Base-by-base conservation (phyloP, 37 sponge, comb jelly and placozoan genomes). In the Geodia barretti region DNA sequence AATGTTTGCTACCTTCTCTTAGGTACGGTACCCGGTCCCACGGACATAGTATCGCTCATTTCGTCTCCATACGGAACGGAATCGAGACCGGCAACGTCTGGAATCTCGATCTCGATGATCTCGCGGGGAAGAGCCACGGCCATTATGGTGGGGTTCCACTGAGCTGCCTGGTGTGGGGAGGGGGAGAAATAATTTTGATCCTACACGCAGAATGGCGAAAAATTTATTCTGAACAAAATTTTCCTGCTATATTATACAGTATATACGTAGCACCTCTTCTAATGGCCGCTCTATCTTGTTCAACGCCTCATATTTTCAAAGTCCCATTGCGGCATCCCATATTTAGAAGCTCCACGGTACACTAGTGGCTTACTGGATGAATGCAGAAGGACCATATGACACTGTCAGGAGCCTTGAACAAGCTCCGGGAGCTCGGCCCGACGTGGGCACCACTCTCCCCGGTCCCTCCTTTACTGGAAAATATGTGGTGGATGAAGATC, bases 111-210 rank as follows among this genome's bases (percentile, higher is more conserved):
- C 64, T 92, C 92, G 30, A 87, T 23, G 59, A 92, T 76, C 42
- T 87, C 88, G 28, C 85, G 43, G 4, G 89, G 60, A 35, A 85
- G 82, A 63, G 93, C 89, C 40, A 89, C 61, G n/a, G 86, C 93
- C 39, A 93, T 54, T 23, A 80, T 34, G 38, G 65, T 75, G 19
- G 67, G 25, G 29, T 83, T 84, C n/a, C 70, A 62, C 92, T 91
- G 54, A 25, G n/a, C n/a, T n/a, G n/a, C n/a, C n/a, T n/a, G n/a
- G n/a, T n/a, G n/a, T n/a, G n/a, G n/a, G n/a, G n/a, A n/a, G n/a
- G n/a, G n/a, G n/a, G n/a, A n/a, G n/a, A n/a, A n/a, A n/a, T n/a
- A n/a, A n/a, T n/a, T n/a, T n/a, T n/a, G n/a, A n/a, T n/a, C n/a
- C n/a, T n/a, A n/a, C n/a, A n/a, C n/a, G n/a, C n/a, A n/a, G n/a